Percentiles rank a stretch among this genome's conserved stretches.
phyloP scores from a whole-genome alignment of 2,797 vertebrate species.

The Hephaestus fuliginosus region DNA sequence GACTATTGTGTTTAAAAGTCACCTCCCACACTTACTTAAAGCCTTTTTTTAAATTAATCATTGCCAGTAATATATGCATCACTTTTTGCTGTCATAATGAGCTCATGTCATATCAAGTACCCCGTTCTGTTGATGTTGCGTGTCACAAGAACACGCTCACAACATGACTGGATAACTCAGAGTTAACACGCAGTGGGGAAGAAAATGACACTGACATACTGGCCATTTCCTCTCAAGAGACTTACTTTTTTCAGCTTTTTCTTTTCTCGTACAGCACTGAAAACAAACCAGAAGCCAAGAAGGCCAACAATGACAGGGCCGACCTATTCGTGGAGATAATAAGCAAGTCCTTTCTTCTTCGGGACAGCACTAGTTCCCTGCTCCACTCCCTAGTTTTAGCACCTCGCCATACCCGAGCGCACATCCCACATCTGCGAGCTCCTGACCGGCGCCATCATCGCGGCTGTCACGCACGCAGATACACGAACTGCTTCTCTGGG shows the following conservation, averaged over 20 bases:
- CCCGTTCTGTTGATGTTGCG: neutral
- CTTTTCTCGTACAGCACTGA: neutral
- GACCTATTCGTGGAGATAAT: neutral
- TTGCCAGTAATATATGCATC: too few relatives aligned
- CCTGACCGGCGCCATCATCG: conserved; percentile 19
- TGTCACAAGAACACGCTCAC: neutral
- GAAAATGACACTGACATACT: conserved; percentile 3
- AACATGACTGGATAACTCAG: neutral
- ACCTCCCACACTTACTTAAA: too few relatives aligned
- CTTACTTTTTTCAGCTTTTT: neutral
- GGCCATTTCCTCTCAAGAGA: conserved; percentile 14
- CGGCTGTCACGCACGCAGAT: conserved; percentile 26
- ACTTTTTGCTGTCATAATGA: neutral
- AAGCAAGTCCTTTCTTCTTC: neutral
- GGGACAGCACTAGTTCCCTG: too few relatives aligned
- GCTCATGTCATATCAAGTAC: neutral
- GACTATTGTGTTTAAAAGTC: too few relatives aligned
- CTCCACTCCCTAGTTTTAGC: neutral
- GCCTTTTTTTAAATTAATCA: neutral
- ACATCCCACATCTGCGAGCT: conserved; percentile 24
- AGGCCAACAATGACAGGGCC: neutral
- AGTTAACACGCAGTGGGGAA: neutral
- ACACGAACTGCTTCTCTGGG: conserved; percentile 5
- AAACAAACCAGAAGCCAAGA: conserved; percentile 4
- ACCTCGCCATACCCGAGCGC: neutral